Conservation (phyloP, 1,140 invertebrate genomes). For the Caenorhabditis latens region DNA sequence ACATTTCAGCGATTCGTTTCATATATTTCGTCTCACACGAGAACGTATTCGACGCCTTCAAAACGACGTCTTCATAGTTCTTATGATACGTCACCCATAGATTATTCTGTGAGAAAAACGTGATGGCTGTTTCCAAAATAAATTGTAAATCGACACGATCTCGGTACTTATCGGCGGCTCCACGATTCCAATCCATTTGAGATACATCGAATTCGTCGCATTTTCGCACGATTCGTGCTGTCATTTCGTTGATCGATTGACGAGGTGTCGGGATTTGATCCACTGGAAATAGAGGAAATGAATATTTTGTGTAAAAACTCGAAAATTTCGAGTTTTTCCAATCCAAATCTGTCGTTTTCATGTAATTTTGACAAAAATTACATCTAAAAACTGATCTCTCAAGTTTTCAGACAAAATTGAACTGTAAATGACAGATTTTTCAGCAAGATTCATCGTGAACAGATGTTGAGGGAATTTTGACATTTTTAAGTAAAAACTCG, state of each 20-base stretch:
- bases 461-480: too few relatives aligned
- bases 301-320: not conserved
- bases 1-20: not conserved
- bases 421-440: too few relatives aligned
- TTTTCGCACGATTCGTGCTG: not conserved
- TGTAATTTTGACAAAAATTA: too few relatives aligned
- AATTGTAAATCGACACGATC: constrained; percentile 19
- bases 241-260: not conserved
- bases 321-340: too few relatives aligned
- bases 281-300: not conserved
- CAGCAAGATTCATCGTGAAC: too few relatives aligned
- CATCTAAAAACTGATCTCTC: too few relatives aligned
- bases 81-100: not conserved
- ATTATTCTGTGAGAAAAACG: not conserved
- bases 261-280: not conserved
- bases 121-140: not conserved
- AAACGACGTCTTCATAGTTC: not conserved
- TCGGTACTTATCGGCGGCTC: not conserved
- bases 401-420: too few relatives aligned
- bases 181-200: not conserved
- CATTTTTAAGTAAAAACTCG: too few relatives aligned
- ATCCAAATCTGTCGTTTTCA: too few relatives aligned
- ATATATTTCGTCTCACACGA: constrained; percentile 18
- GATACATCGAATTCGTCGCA: not conserved
- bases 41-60: not conserved